A percentile compares a stretch with the other conserved stretches of the same genome.
Evolutionary conservation across 2,888 invertebrate genomes (phyloP).

Genomic region (Macaria liturata): DNA sequence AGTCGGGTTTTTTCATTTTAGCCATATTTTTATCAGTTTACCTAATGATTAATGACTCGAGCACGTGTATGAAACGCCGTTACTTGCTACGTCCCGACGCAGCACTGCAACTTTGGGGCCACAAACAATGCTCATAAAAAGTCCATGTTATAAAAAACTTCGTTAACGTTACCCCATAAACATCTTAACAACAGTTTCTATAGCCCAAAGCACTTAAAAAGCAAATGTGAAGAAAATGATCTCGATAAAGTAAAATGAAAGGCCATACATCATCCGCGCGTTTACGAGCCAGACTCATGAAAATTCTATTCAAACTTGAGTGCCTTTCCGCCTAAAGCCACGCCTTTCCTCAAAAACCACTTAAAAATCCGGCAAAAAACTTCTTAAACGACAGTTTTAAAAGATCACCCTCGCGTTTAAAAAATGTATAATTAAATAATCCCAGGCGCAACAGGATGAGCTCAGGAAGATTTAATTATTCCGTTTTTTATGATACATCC

Average conservation of each 20-base stretch:
- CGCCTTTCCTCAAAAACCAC: slow-evolving; percentile 23
- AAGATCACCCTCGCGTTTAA: slow-evolving; percentile 36
- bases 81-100: too few relatives aligned
- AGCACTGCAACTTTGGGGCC: too few relatives aligned
- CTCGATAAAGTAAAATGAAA: slow-evolving; percentile 19
- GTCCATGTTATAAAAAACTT: too few relatives aligned
- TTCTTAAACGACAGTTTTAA: slow-evolving; percentile 39
- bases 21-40: too few relatives aligned
- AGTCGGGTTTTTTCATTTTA: too few relatives aligned
- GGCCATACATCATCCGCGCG: slow-evolving; percentile 19
- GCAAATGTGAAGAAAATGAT: slow-evolving; percentile 13
- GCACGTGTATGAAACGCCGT: too few relatives aligned
- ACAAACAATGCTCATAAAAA: too few relatives aligned
- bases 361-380: slow-evolving; percentile 29
- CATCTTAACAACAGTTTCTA: slow-evolving; percentile 6
- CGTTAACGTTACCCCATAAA: too few relatives aligned
- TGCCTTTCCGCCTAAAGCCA: slow-evolving; percentile 25
- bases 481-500: slow-evolving; percentile 40
- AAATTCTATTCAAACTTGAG: slow-evolving; percentile 29
- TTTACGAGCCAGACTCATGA: slow-evolving; percentile 27
- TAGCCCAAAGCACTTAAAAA: not conserved
- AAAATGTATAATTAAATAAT: slow-evolving; percentile 44
- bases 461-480: slow-evolving; percentile 49
- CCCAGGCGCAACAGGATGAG: slow-evolving; percentile 38
- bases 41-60: too few relatives aligned